Conservation (phyloP, 2,888 invertebrate genomes). For the Cephus pulcher region DNA sequence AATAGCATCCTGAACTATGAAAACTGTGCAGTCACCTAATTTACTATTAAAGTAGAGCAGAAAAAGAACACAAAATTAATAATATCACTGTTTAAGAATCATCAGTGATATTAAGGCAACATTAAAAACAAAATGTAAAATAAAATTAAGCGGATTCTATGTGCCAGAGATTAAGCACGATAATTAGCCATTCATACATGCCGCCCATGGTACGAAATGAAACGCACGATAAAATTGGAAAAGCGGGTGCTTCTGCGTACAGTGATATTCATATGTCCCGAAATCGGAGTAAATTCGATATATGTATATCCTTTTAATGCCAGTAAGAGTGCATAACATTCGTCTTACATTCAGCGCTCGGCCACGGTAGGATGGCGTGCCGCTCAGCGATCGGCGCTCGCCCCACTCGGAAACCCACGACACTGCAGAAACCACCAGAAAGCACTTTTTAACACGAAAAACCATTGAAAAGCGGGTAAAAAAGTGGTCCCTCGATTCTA, state of each 20-base stretch:
- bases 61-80: background rate
- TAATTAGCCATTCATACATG: background rate
- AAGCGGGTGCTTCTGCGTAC: background rate
- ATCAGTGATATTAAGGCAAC: background rate
- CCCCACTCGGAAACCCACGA: conserved; percentile 36
- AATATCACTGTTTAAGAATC: background rate
- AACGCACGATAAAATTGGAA: background rate
- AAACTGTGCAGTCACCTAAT: background rate
- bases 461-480: background rate
- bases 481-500: background rate
- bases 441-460: conserved; percentile 33
- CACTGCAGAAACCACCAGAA: conserved; percentile 33
- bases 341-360: conserved; percentile 17
- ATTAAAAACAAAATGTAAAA: background rate
- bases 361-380: conserved; percentile 60
- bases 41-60: background rate
- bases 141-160: background rate
- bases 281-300: background rate
- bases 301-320: background rate
- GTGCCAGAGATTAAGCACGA: background rate
- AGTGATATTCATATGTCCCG: background rate
- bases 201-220: background rate
- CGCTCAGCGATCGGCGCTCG: conserved; percentile 49
- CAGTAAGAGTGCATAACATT: background rate
- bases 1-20: background rate